Percentiles rank a stretch among this genome's conserved stretches.
These are phyloP conservation scores for Lepisosteus osseus DNA, from an alignment of 2,113 vertebrate genomes.

Conservation along the genomic window DNA sequence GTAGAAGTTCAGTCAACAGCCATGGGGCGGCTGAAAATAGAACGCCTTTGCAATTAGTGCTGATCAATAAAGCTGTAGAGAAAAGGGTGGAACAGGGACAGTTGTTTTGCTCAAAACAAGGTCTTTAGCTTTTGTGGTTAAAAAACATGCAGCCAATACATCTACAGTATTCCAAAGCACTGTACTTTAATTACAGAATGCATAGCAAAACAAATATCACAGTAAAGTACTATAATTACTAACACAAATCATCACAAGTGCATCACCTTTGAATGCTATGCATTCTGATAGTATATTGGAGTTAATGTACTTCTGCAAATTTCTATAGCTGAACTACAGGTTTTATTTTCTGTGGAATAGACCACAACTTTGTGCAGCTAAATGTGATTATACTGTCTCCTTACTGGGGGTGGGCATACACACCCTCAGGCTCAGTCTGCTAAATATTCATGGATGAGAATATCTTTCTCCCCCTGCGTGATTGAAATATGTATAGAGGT, in stretches of 20 bases:
- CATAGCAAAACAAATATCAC: no score
- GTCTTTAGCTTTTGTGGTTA: background rate
- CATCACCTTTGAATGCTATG: background rate
- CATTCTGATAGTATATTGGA: background rate
- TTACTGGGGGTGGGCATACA: background rate
- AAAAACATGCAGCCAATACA: no score
- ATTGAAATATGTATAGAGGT: constrained; percentile 3
- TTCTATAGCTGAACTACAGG: background rate
- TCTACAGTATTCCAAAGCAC: no score
- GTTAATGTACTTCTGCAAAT: no score
- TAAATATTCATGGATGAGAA: constrained; percentile 54
- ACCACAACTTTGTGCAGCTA: constrained; percentile 27
- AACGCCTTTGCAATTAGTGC: constrained; percentile 62
- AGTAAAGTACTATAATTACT: no score
- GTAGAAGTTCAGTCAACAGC: background rate
- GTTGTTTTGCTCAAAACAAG: background rate
- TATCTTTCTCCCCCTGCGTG: constrained; percentile 40
- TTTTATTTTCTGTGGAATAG: no score
- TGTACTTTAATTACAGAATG: no score
- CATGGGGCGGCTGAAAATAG: constrained; percentile 48
- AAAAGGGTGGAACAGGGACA: constrained; percentile 11
- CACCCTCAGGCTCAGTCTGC: constrained; percentile 31
- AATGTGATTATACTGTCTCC: background rate
- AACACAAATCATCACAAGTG: background rate
- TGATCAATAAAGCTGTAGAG: constrained; percentile 50